Evolutionary conservation across 53 echinoderm and acorn worm genomes (phyloP), one percentile per base, ranked within the genome.

Genomic region (Pentamera pediparva): DNA sequence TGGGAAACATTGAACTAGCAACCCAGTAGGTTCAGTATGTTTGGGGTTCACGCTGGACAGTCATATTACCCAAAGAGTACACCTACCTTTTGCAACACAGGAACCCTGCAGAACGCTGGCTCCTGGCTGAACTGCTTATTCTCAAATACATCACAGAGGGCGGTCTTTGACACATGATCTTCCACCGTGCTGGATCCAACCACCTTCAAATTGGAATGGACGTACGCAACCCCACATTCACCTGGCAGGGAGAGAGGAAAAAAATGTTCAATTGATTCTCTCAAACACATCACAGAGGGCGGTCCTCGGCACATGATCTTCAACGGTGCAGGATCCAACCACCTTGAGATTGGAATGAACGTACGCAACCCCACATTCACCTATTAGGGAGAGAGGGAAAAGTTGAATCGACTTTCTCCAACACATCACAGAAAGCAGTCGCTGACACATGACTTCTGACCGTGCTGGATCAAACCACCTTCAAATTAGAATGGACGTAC

Each of bases 91-190:
- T 79, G 72, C 61, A 93, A 57, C 17, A 79, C 81, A 3, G 87
- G 93, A n/a, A 93, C 89, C 65, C 85, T 77, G 61, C 84, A 93
- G 52, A 86, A 90, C 2, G 93, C 93, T 29, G 93, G 93, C 61
- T 93, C 76, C 74, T 93, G 93, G 27, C 84, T 85, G 71, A 85
- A 81, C 59, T 81, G 93, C 3, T 78, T 76, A 6, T 83, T 40
- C 29, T 89, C 89, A 75, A 77, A 93, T 69, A 93, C 93, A 58
- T 93, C 89, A 33, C 62, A 38, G 36, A 89, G 56, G 17, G 93
- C 93, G 26, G 80, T 79, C 47, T 89, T 83, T 32, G 89, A 87
- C 38, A 93, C 89, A 47, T 93, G 89, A 24, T 93, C 89, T 62
- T 93, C 93, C 13, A 89, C 76, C 26, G 59, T 64, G 47, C 93